Conservation (phyloP, 2,113 vertebrate genomes). For the Campylomormyrus numenius region DNA sequence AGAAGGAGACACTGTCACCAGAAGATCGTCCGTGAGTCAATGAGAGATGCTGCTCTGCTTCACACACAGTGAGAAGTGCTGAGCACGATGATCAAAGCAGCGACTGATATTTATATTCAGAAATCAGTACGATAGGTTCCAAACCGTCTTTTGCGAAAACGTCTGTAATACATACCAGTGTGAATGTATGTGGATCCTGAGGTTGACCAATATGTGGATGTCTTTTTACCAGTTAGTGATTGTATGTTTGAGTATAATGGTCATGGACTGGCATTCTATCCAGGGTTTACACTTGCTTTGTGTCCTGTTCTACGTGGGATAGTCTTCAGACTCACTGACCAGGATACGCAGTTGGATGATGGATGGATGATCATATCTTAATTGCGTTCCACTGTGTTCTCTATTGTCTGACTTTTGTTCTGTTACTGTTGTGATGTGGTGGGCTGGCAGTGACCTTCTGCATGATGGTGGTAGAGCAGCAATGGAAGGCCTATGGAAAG, state of each 20-base stretch:
- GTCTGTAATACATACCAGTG: not conserved
- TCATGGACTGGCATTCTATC: not conserved
- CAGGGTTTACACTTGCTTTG: not conserved
- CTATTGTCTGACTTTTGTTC: not conserved
- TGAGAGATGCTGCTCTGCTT: not conserved
- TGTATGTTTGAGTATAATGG: not conserved
- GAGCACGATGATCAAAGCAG: not conserved
- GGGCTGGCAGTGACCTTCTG: slow-evolving; percentile 43
- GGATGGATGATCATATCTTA: not conserved
- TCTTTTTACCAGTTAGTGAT: not conserved
- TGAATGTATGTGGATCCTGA: not conserved
- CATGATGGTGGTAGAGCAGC: slow-evolving; percentile 33
- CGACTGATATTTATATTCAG: not conserved
- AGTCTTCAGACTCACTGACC: not conserved
- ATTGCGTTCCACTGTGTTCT: not conserved
- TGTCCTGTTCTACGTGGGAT: not conserved
- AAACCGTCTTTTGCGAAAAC: not conserved
- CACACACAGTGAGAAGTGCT: not conserved
- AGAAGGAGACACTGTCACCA: slow-evolving; percentile 38
- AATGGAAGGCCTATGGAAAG: slow-evolving; percentile 51
- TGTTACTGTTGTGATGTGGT: not conserved
- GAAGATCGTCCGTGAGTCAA: not conserved
- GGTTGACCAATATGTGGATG: not conserved
- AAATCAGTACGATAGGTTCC: not conserved
- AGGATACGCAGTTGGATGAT: not conserved